Evolutionary conservation across 2,797 vertebrate genomes (phyloP).

Genomic region (Spondyliosoma cantharus): DNA sequence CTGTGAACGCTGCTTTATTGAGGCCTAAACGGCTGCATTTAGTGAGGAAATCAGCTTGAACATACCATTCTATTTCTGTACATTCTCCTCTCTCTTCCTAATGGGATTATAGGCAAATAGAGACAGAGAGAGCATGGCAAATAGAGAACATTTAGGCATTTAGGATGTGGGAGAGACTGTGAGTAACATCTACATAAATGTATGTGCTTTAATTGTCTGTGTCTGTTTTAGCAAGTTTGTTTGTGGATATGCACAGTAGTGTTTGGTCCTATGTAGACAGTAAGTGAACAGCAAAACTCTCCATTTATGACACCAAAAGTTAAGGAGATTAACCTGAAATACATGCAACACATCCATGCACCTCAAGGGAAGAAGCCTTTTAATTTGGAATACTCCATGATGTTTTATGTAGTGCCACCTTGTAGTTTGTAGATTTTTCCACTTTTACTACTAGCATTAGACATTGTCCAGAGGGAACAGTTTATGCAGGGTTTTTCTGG

Average conservation of each 20-base stretch:
- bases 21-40: slow-evolving; percentile 69
- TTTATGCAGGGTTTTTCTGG: no score
- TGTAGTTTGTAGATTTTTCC: no score
- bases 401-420: neutral
- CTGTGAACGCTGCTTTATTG: slow-evolving; percentile 69
- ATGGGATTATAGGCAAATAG: slow-evolving; percentile 77
- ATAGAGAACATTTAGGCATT: slow-evolving; percentile 64
- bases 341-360: neutral
- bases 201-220: slow-evolving; percentile 1
- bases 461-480: no score
- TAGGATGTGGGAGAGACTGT: slow-evolving; percentile 34
- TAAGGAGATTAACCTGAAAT: neutral
- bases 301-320: neutral
- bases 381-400: neutral
- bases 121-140: slow-evolving; percentile 66
- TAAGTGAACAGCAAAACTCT: neutral
- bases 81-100: slow-evolving; percentile 68
- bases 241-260: neutral
- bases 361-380: slow-evolving; percentile 4
- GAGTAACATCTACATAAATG: slow-evolving; percentile 35
- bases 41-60: slow-evolving; percentile 75
- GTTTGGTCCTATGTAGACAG: neutral
- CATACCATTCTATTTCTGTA: slow-evolving; percentile 79
- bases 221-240: neutral
- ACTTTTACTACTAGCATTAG: no score